A percentile compares a stretch with the other conserved stretches of the same genome.
Conservation (phyloP, 2,113 vertebrate species). For the Cercopithecus mona region DNA sequence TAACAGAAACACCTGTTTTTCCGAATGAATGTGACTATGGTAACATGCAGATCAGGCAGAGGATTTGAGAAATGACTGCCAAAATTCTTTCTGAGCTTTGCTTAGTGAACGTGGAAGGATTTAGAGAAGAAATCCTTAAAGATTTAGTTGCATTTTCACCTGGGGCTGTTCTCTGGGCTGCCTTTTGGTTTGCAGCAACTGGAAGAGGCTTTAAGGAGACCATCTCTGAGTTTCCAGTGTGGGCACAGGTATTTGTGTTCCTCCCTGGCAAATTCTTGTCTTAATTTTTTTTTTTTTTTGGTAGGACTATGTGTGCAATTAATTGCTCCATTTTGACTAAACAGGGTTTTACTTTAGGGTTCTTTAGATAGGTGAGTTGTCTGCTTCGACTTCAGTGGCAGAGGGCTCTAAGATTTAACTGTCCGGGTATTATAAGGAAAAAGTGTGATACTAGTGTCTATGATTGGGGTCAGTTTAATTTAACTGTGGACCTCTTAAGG, state of each 20-base stretch:
- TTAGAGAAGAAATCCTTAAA: not conserved
- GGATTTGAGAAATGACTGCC: not conserved
- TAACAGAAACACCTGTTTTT: constrained; percentile 71
- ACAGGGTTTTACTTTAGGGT: not conserved
- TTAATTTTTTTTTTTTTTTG: not conserved
- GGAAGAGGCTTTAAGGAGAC: not conserved
- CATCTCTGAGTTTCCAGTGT: not conserved
- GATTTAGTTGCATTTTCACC: not conserved
- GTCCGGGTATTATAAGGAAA: not conserved
- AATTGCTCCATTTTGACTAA: not conserved
- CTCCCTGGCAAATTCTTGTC: not conserved
- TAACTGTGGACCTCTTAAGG: not conserved
- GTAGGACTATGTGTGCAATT: not conserved
- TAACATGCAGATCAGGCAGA: constrained; percentile 4
- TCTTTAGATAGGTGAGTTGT: not conserved
- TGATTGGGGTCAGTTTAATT: not conserved
- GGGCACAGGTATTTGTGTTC: not conserved
- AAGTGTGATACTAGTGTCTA: not conserved
- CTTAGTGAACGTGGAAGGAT: not conserved
- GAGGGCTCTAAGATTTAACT: not conserved
- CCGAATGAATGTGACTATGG: constrained; percentile 20
- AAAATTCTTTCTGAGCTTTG: not conserved
- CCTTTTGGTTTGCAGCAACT: not conserved
- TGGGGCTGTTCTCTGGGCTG: not conserved
- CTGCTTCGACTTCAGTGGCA: not conserved